Base-by-base conservation (phyloP, 1,140 invertebrate genomes). In the Lucilia sericata region DNA sequence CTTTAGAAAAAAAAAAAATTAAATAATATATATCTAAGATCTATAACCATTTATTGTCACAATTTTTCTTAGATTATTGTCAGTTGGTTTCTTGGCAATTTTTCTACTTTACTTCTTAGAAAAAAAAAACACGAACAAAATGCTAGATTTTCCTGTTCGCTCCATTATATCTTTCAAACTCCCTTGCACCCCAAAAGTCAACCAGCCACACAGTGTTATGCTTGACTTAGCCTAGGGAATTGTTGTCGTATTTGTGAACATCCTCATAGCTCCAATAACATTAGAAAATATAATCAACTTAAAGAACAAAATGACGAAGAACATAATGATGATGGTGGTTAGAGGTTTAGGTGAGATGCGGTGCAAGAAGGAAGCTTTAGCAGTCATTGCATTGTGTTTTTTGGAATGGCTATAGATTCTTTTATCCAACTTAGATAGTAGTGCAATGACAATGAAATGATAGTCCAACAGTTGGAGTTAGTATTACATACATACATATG, bases 241-340 rank as follows among this genome's bases (percentile, higher is more conserved):
- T 25, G 65, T 70, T 60, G 14, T 60, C 55, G 25, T 60, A 60
- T 60, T 60, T 60, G 55, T 60, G 42, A 70, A 25, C n/a, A 70
- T 70, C 65, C 65, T 70, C 65, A 70, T 7, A 70, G 65, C 21
- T 70, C 21, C 65, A 70, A 70, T 70, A 70, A 70, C 65, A 70
- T 70, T 70, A 70, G 65, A 70, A 70, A 70, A 70, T 70, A 70
- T 70, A 70, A 70, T 70, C 65, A 70, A 70, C n/a, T 70, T 70
- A 19, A 17, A 10, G 65, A 60, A 60, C 14, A 60, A 17, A n/a
- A 60, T 60, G 55, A 60, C 14, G 14, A 60, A n/a, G 55, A 60
- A 17, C 14, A 60, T 60, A n/a, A n/a, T n/a, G 14, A 60, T n/a
- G n/a, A 7, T 42, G 42, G 42, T 3, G 42, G 42, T 42, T 42